These are phyloP conservation scores for Styela plicata DNA, from an alignment of 23 tunicate genomes.

Conservation along the genomic window DNA sequence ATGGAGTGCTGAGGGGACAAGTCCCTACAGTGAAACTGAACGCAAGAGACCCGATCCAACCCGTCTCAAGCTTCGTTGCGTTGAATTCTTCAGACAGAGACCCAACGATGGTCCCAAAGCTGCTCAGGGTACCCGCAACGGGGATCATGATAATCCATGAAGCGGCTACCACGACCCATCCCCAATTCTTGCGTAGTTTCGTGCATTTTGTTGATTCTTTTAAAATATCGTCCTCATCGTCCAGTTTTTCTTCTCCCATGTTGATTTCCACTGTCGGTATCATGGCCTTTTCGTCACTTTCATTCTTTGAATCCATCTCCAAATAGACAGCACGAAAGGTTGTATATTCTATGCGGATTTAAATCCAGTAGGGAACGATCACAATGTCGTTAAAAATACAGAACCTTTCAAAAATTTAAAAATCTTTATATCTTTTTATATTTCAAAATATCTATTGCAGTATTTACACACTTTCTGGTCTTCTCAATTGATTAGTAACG, in stretches of 20 bases:
- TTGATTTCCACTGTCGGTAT: not conserved
- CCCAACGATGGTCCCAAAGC: conserved; percentile 74
- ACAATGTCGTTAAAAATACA: too few relatives aligned
- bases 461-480: not conserved
- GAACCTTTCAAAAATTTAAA: not conserved
- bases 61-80: conserved; percentile 84
- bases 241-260: not conserved
- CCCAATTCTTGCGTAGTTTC: conserved; percentile 37
- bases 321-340: not conserved
- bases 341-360: too few relatives aligned
- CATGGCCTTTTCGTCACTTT: not conserved
- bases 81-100: conserved; percentile 73
- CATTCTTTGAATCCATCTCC: not conserved
- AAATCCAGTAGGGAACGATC: too few relatives aligned
- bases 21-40: conserved; percentile 83
- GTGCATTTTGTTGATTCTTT: not conserved
- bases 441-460: not conserved
- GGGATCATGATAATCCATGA: conserved; percentile 90
- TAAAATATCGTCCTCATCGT: not conserved
- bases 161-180: conserved; percentile 88
- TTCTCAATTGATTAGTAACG: too few relatives aligned
- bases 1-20: conserved; percentile 73
- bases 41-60: conserved; percentile 81
- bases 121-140: conserved; percentile 79
- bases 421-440: not conserved